Evolutionary conservation across 2,113 vertebrate genomes (phyloP).

Genomic region (Cacatua alba): DNA sequence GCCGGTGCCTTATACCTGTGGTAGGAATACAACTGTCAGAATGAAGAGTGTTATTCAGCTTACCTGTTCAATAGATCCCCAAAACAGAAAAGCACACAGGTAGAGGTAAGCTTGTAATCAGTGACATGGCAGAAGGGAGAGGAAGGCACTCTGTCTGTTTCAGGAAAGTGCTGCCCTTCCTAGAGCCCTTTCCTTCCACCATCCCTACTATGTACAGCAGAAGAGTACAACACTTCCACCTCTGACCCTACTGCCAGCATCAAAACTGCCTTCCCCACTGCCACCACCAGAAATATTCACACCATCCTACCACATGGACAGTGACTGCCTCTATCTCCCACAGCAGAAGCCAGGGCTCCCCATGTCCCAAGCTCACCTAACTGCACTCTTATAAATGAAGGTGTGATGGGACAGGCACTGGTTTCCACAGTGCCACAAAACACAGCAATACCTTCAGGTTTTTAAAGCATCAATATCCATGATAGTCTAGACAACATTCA

Average conservation of each 20-base stretch:
- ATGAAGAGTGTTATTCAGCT: background rate
- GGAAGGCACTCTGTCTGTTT: background rate
- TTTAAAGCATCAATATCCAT: background rate
- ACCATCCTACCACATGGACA: too few relatives aligned
- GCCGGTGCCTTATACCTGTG: background rate
- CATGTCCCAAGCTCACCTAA: background rate
- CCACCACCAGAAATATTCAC: background rate
- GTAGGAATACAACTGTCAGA: background rate
- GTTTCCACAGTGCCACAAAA: background rate
- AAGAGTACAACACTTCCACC: background rate
- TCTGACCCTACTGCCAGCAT: background rate
- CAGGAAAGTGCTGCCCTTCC: background rate
- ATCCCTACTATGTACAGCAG: accelerated
- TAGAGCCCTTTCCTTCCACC: background rate
- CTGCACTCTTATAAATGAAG: background rate
- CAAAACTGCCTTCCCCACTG: accelerated
- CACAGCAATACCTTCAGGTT: background rate
- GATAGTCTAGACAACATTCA: background rate
- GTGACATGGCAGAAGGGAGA: background rate
- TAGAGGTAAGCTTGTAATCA: accelerated
- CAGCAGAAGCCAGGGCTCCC: background rate
- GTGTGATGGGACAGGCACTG: too few relatives aligned
- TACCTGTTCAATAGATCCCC: background rate
- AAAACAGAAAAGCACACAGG: background rate
- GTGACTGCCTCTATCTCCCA: background rate